phyloP scores from a whole-genome alignment of 2,113 vertebrate species.

The Cacatua alba region DNA sequence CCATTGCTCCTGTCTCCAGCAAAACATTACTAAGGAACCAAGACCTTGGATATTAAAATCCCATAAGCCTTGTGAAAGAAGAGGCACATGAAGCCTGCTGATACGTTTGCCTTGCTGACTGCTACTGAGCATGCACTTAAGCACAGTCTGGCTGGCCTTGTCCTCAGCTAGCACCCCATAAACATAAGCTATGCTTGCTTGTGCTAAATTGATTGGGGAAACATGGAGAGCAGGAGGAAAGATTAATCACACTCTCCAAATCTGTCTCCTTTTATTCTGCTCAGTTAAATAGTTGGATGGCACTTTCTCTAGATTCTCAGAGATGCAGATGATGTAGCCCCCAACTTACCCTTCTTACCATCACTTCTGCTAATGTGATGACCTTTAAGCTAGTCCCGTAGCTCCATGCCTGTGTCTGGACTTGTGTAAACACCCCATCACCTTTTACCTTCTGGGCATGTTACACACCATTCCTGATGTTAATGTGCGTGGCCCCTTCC shows the following conservation, averaged over 20 bases:
- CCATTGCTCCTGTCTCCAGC: neutral
- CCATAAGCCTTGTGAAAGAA: neutral
- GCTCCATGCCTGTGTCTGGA: neutral
- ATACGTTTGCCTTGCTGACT: neutral
- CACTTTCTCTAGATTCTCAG: neutral
- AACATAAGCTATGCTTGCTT: neutral
- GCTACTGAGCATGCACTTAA: neutral
- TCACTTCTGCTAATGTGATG: neutral
- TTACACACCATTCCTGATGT: neutral
- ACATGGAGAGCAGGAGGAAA: fast-evolving
- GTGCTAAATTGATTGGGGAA: neutral
- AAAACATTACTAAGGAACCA: neutral
- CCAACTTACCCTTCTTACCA: neutral
- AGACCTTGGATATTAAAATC: neutral
- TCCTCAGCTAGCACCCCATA: neutral
- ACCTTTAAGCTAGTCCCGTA: neutral
- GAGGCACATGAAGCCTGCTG: neutral
- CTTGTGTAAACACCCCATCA: neutral
- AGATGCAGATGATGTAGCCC: neutral
- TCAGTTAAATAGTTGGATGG: neutral
- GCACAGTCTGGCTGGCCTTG: neutral
- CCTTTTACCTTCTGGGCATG: conserved; percentile 33
- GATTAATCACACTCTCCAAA: fast-evolving
- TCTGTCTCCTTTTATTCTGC: neutral
- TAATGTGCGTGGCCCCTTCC: neutral